Evolutionary conservation across 64 coral and sea anemone species (phyloP).

Genomic region (Dendronephthya gigantea): DNA sequence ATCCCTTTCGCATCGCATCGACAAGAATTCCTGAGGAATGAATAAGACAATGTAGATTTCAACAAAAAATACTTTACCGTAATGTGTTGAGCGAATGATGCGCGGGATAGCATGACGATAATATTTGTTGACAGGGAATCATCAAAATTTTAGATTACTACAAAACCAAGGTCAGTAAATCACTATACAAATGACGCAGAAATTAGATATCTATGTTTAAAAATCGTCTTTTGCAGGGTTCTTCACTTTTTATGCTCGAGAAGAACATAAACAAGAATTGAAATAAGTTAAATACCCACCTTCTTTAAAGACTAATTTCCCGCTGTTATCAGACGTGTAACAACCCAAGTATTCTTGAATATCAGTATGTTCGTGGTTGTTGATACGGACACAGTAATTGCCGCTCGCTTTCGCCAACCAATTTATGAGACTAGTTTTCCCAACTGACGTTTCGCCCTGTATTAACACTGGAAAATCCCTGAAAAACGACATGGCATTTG

Average conservation of each 20-base stretch:
- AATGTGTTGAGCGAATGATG: no score
- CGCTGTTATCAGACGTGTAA: conserved; percentile 82
- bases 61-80: not conserved
- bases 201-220: no score
- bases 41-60: not conserved
- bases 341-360: conserved; percentile 97
- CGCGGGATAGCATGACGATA: no score
- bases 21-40: conserved; percentile 64
- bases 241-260: not conserved
- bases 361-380: conserved; percentile 97
- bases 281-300: not conserved
- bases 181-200: no score
- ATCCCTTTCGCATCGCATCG: conserved; percentile 89
- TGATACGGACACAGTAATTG: conserved; percentile 85
- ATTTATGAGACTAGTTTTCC: conserved; percentile 87
- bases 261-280: not conserved
- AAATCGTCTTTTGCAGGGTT: no score
- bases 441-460: conserved; percentile 95
- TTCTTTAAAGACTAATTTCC: conserved; percentile 94
- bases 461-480: conserved; percentile 81
- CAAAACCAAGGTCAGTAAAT: no score
- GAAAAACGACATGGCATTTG: not conserved
- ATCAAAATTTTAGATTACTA: no score
- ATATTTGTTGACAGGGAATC: no score
- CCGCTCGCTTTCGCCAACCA: conserved; percentile 79